phyloP scores from a whole-genome alignment of 2,797 vertebrate genomes.

The Menidia menidia region DNA sequence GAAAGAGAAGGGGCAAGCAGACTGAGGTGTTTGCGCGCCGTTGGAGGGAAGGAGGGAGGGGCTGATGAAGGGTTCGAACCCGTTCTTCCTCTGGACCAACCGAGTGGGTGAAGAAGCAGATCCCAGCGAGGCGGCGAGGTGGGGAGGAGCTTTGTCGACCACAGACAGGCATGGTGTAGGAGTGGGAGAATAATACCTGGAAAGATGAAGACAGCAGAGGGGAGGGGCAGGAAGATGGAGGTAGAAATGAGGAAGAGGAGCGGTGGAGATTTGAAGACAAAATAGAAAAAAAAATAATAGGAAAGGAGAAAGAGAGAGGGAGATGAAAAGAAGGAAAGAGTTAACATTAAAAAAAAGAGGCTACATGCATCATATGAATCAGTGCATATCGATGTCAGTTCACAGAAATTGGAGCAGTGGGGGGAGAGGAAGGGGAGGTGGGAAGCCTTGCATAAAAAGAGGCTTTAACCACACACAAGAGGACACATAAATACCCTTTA shows the following conservation, averaged over 20 bases:
- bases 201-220: conserved; percentile 6
- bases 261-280: neutral
- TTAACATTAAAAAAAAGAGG: conserved; percentile 45
- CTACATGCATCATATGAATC: conserved; percentile 53
- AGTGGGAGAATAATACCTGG: conserved; percentile 74
- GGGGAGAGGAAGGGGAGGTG: conserved; percentile 1
- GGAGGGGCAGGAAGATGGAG: conserved; percentile 5
- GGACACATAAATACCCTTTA: conserved; percentile 63
- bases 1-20: conserved; percentile 60
- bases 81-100: conserved; percentile 44
- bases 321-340: conserved; percentile 32
- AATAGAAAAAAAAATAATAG: neutral
- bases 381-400: conserved; percentile 53
- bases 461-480: conserved; percentile 33
- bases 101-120: conserved; percentile 33
- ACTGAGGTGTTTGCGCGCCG: conserved; percentile 41
- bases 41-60: conserved; percentile 39
- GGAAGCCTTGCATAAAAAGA: conserved; percentile 27
- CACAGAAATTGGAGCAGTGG: conserved; percentile 28
- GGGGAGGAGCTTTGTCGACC: conserved; percentile 60
- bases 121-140: conserved; percentile 36
- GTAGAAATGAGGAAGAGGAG: conserved; percentile 1
- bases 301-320: conserved; percentile 1
- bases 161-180: conserved; percentile 79
- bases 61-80: conserved; percentile 30